Base-by-base conservation (phyloP, 1,140 invertebrate species). In the Zeugodacus cucurbitae region DNA sequence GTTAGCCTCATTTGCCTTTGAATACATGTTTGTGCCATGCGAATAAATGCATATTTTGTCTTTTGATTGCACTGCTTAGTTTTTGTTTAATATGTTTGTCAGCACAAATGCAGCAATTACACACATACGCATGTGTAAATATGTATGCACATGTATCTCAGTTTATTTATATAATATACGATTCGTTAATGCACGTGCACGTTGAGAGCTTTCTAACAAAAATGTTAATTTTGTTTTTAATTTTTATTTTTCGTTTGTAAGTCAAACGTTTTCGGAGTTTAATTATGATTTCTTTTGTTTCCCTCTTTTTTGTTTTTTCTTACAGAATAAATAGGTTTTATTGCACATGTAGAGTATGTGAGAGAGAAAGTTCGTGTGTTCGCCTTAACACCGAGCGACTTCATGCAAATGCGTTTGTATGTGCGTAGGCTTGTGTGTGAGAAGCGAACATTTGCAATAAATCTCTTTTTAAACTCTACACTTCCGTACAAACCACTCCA, bases 251-350 rank as follows among this genome's bases (percentile, higher is more conserved):
- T 78, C 41, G 26, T 29, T 34, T 85, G n/a, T 48, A 86, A 57
- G 20, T 57, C 37, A 86, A 54, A n/a, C 26, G 22, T 34, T 87
- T 58, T 87, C 32, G 58, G 26, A 22, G 8, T 82, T 82, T 82
- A 26, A 44, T 48, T 87, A 59, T 48, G 86, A 44, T 67, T 87
- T 58, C 26, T 87, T 20, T 78, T 82, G 48, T 88, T 89, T 87
- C 20, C 17, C 29, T 87, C 22, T 89, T 85, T 87, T 89, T 67
- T 10, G 7, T 74, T 62, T 48, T 87, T 87, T 88, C 64, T 88
- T 89, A 62, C 88, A 89, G 88, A 87, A 89, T 67, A 67, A 89
- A 67, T 88, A 88, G 85, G 22, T 58, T 44, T 78, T 88, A 59
- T 82, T 41, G 74, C 37, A 82, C 74, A 48, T 48, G 74, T 82